Evolutionary conservation across 2,797 vertebrate species (phyloP).

Genomic region (Helostoma temminkii): DNA sequence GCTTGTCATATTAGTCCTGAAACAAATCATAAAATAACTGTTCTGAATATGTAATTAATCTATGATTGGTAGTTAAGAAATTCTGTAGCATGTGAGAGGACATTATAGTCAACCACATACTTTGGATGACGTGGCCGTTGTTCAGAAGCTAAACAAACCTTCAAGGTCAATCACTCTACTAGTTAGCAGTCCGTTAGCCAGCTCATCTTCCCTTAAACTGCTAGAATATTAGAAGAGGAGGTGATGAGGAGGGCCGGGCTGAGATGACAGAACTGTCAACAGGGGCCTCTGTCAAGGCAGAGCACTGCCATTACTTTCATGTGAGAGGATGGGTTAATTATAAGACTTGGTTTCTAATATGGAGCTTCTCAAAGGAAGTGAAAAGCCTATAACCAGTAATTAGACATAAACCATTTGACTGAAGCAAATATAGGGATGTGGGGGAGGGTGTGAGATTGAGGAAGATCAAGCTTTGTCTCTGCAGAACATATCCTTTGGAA

Average conservation of each 20-base stretch:
- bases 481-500: slow-evolving; percentile 34
- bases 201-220: slow-evolving; percentile 73
- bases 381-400: slow-evolving; percentile 81
- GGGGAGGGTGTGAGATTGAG: slow-evolving; percentile 55
- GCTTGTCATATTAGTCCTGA: not conserved
- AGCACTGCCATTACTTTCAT: slow-evolving; percentile 82
- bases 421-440: slow-evolving; percentile 67
- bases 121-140: slow-evolving; percentile 6
- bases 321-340: slow-evolving; percentile 86
- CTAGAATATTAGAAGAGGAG: slow-evolving; percentile 56
- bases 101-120: not conserved
- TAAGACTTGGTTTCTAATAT: slow-evolving; percentile 85
- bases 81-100: not conserved
- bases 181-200: slow-evolving; percentile 67
- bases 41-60: not conserved
- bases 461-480: slow-evolving; percentile 61
- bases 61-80: slow-evolving; percentile 3
- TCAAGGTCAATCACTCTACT: slow-evolving; percentile 64
- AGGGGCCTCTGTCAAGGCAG: slow-evolving; percentile 74
- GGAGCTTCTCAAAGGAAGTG: slow-evolving; percentile 79
- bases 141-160: slow-evolving; percentile 27
- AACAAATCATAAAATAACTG: not conserved
- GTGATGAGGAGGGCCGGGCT: slow-evolving; percentile 53
- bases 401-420: slow-evolving; percentile 83
- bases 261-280: slow-evolving; percentile 82